A percentile compares a stretch with the other conserved stretches of the same genome.
Evolutionary conservation across 1,140 invertebrate genomes (phyloP).

Genomic region (Oedothorax gibbosus): DNA sequence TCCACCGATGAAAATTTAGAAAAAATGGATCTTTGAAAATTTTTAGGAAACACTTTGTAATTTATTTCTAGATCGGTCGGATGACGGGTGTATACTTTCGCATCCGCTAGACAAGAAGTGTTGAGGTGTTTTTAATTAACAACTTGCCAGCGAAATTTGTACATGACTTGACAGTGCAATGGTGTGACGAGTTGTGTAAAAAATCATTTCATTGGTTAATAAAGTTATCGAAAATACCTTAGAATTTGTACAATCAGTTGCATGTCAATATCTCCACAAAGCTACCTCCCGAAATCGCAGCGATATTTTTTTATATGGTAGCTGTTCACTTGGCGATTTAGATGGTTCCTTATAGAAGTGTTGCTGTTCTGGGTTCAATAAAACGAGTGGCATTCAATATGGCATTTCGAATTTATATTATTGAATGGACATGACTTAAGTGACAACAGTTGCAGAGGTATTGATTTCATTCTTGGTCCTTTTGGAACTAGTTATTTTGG

Average conservation of each 20-base stretch:
- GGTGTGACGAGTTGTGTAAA: slow-evolving; percentile 44
- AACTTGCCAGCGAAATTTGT: slow-evolving; percentile 5
- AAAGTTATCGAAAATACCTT: background rate
- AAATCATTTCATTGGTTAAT: slow-evolving; percentile 42
- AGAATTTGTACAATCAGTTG: slow-evolving; percentile 10
- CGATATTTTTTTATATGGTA: slow-evolving; percentile 1
- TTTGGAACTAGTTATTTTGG: too few species aligned
- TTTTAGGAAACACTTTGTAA: background rate
- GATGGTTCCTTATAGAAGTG: slow-evolving; percentile 44
- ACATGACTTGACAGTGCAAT: slow-evolving; percentile 52
- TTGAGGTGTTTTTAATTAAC: slow-evolving; percentile 1
- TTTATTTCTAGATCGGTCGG: too few species aligned
- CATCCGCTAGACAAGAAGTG: background rate
- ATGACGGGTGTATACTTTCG: too few species aligned
- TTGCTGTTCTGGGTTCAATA: background rate
- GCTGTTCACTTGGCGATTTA: background rate
- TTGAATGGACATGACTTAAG: too few species aligned
- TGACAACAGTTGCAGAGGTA: too few species aligned
- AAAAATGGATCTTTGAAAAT: background rate
- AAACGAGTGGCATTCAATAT: background rate
- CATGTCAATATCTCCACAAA: slow-evolving; percentile 17
- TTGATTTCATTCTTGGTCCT: too few species aligned
- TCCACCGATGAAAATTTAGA: background rate
- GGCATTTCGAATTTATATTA: too few species aligned
- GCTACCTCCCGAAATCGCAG: slow-evolving; percentile 50